Base-by-base conservation (phyloP, 2,888 invertebrate species). In the Leucophora obtusa region DNA sequence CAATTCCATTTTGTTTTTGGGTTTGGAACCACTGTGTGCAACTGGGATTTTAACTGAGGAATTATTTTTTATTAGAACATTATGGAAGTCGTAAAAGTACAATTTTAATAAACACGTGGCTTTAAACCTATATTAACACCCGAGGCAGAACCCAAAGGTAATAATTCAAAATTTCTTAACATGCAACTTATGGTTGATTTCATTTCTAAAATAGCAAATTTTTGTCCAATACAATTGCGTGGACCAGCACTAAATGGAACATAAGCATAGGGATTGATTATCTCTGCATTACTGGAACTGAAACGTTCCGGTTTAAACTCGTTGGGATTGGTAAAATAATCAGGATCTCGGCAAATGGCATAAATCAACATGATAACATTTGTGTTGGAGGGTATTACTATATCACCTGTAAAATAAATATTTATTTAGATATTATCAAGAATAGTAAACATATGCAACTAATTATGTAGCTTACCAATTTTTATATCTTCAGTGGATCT, bases 401-500 rank as follows among this genome's bases (percentile, higher is more conserved):
- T 76, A 14, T 84, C 82, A 33, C 38, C 82, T 82, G 51, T 7
- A 18, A 63, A 35, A 54, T 68, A 28, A 28, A 28, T 28, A 28
- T 28, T 28, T 28, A 28, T 6, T 0, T 18, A 54, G 28, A 4
- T 15, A 43, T 43, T 47, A 15, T 60, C 1, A 14, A 54, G 1
- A n/a, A 17, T 3, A 2, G 2, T 5, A 24, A 17, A n/a, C 18
- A 28, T n/a, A 14, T 43, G 15, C 24, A 50, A 24, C 1, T 6
- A 10, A 21, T n/a, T 2, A 50, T 3, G 33, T 11, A 17, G 47
- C 70, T n/a, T 56, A 78, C 82, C 70, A 82, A 93, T 85, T 59
- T 87, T 86, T n/a, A 93, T 86, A 80, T 92, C 91, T 83, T 92
- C 92, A 0, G 89, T 89, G 14, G 93, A 81, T 8, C 80, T 85